Evolutionary conservation across 2,888 invertebrate genomes (phyloP).

Genomic region (Ernsta delagoae): DNA sequence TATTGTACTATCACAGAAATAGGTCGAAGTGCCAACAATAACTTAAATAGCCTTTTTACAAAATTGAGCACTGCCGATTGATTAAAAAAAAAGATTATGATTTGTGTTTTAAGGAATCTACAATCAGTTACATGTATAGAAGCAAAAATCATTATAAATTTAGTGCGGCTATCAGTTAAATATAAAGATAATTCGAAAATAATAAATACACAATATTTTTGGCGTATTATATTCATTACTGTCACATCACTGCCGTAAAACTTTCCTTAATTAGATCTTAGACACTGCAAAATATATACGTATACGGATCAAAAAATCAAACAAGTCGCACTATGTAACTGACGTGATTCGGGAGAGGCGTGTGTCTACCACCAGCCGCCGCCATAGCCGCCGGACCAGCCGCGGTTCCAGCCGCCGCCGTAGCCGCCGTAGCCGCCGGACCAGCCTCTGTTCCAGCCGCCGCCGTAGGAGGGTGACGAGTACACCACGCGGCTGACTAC

Average conservation of each 20-base stretch:
- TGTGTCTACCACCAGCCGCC: conserved; percentile 20
- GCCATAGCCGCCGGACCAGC: too few relatives aligned
- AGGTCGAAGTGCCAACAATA: conserved; percentile 1
- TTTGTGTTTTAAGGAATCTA: background rate
- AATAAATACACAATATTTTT: background rate
- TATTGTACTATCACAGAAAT: conserved; percentile 28
- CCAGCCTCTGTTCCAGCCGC: too few relatives aligned
- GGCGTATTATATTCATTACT: background rate
- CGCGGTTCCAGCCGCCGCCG: too few relatives aligned
- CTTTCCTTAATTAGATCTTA: background rate
- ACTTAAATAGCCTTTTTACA: conserved; percentile 9
- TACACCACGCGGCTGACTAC: too few relatives aligned
- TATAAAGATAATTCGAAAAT: background rate
- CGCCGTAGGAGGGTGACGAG: too few relatives aligned
- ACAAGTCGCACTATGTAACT: conserved; percentile 8
- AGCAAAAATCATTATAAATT: background rate
- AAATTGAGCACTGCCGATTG: conserved; percentile 1
- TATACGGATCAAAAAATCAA: background rate
- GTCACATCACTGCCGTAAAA: background rate
- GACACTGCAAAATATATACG: background rate
- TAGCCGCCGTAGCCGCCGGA: too few relatives aligned
- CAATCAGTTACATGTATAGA: background rate
- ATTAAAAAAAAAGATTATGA: background rate
- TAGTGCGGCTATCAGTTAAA: background rate
- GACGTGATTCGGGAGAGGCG: background rate